These are phyloP conservation scores for Synergus itoensis DNA, from an alignment of 2,888 invertebrate genomes.

Conservation along the genomic window DNA sequence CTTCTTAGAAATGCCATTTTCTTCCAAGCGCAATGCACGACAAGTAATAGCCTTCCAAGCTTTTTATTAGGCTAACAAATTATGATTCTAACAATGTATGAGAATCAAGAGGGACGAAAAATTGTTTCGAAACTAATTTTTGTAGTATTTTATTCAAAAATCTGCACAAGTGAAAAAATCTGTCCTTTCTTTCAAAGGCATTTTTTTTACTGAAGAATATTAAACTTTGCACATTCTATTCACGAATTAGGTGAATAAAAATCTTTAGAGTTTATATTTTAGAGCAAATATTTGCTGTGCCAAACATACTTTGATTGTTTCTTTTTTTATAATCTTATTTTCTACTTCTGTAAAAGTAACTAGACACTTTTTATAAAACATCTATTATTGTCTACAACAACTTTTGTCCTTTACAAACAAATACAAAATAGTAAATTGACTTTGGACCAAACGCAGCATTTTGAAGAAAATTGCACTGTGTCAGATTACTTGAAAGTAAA, in stretches of 20 bases:
- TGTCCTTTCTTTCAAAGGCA: not conserved
- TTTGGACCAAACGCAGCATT: conserved; percentile 11
- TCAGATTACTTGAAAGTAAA: conserved; percentile 17
- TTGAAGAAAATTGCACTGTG: conserved; percentile 4
- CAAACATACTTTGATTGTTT: not conserved
- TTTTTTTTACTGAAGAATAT: not conserved
- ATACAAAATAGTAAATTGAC: not conserved
- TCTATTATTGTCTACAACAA: not conserved
- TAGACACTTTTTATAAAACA: not conserved
- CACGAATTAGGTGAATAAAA: not conserved
- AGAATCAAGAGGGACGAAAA: not conserved
- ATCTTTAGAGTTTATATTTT: not conserved
- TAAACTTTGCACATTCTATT: not conserved
- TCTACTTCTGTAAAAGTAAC: not conserved
- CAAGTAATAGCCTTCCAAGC: conserved; percentile 21
- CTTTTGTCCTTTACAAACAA: not conserved
- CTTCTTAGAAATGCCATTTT: conserved; percentile 28
- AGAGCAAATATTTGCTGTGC: not conserved
- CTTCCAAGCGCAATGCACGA: conserved; percentile 29
- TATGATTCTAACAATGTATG: not conserved
- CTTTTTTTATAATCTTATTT: not conserved
- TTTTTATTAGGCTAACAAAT: not conserved
- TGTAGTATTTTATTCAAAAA: conserved; percentile 7
- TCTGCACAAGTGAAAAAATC: conserved; percentile 18
- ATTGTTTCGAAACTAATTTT: conserved; percentile 17